Conservation (phyloP, 2,797 vertebrate genomes). For the Enteromius thamalakanensis region DNA sequence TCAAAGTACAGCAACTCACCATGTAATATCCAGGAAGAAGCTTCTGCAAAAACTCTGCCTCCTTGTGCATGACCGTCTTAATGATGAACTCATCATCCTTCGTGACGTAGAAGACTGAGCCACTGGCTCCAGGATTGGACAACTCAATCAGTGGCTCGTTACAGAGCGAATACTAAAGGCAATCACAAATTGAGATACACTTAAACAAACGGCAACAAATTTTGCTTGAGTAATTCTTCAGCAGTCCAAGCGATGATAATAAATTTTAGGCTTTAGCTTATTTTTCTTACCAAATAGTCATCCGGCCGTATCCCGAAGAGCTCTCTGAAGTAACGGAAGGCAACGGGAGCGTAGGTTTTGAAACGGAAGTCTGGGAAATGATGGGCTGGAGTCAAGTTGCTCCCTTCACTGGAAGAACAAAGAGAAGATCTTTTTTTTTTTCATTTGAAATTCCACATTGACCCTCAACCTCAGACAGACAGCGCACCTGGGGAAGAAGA, state of each 20-base stretch:
- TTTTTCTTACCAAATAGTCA: conserved; percentile 84
- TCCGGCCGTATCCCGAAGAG: conserved; percentile 90
- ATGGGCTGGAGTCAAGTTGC: conserved; percentile 89
- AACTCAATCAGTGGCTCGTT: conserved; percentile 96
- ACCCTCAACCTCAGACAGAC: not conserved
- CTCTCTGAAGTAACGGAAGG: conserved; percentile 90
- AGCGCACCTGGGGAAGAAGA: conserved; percentile 88
- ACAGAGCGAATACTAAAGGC: conserved; percentile 88
- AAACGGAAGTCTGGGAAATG: conserved; percentile 91
- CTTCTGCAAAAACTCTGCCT: conserved; percentile 97
- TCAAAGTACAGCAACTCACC: conserved; percentile 71
- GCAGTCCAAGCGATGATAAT: not conserved
- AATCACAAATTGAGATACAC: conserved; percentile 27
- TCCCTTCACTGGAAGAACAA: conserved; percentile 80
- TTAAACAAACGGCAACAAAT: conserved; percentile 15
- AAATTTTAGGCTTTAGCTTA: not conserved
- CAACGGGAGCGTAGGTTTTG: conserved; percentile 89
- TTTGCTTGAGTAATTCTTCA: conserved; percentile 3
- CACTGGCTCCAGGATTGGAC: conserved; percentile 95
- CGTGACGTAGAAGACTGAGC: conserved; percentile 96
- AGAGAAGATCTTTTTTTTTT: not conserved
- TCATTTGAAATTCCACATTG: not conserved
- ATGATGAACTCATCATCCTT: conserved; percentile 98
- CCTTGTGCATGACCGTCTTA: conserved; percentile 99
- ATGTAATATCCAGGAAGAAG: conserved; percentile 98